Base-by-base conservation (phyloP, 2,888 invertebrate genomes). In the Patella pellucida region DNA sequence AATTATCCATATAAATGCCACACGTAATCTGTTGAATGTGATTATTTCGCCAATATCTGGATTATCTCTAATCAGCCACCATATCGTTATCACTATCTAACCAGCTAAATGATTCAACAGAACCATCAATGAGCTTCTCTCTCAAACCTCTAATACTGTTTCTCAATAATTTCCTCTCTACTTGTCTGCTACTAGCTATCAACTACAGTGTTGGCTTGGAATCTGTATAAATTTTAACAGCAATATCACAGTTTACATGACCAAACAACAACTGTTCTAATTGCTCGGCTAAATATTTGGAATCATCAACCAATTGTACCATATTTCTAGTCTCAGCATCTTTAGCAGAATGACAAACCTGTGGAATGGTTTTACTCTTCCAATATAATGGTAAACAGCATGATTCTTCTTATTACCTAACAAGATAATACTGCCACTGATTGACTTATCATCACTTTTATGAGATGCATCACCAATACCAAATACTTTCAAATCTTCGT, bases 251-350 rank as follows among this genome's bases (percentile, higher is more conserved):
- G n/a, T 56, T 56, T 11, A 15, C n/a, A 56, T 56, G 56, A 56
- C 15, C 19, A 56, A 56, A 56, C 56, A 56, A 56, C 56, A 56
- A 15, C 56, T 56, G 56, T 56, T 56, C 56, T 14, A 56, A 56
- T n/a, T 56, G 56, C 19, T 56, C 56, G n/a, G 56, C 56, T 56
- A 56, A 56, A 56, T 56, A 56, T 56, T 56, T 56, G 56, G 56
- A 56, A 56, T 56, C 56, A 56, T 56, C 56, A 56, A 56, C 56
- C 56, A 56, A 56, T 56, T 56, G n/a, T 56, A 56, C 56, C 56
- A 56, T 56, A 56, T 19, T 56, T 56, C 56, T 56, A 12, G 56
- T 56, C 56, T 56, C 56, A 54, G 54, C 54, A 54, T 2, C 1
- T 54, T 54, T 54, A 54, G 54, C 54, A 54, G 54, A 54, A 54